These are phyloP conservation scores for Paelopatides confundens DNA, from an alignment of 53 echinoderm and acorn worm species.

Conservation along the genomic window DNA sequence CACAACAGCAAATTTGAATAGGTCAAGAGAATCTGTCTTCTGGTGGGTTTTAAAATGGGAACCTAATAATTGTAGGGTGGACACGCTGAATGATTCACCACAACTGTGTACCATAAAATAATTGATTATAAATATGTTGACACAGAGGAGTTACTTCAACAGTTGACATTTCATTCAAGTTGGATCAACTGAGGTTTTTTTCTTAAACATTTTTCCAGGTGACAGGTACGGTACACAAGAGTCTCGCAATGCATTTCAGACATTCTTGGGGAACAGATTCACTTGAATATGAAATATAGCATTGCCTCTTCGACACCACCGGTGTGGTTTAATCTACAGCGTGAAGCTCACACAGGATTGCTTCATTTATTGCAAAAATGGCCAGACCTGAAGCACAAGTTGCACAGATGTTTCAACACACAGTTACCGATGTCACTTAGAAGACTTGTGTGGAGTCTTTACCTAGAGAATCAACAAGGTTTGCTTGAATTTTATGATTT, in stretches of 20 bases:
- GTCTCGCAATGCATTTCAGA: conserved; percentile 52
- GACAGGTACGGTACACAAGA: conserved; percentile 52
- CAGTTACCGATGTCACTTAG: conserved; percentile 70
- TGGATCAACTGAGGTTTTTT: no score
- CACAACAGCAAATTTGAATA: no score
- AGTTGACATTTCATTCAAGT: no score
- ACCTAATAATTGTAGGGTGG: no score
- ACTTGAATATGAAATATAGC: not conserved
- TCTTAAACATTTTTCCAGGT: no score
- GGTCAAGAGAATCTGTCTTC: no score
- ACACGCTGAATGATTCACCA: no score
- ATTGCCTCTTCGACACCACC: not conserved
- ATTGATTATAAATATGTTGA: no score
- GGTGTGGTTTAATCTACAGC: not conserved
- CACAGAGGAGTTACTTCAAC: no score
- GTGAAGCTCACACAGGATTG: conserved; percentile 72
- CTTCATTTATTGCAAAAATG: conserved; percentile 78
- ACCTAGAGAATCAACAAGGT: conserved; percentile 84
- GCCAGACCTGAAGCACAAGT: conserved; percentile 87
- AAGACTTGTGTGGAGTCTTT: conserved; percentile 79
- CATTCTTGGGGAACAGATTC: not conserved
- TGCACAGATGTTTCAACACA: conserved; percentile 83
- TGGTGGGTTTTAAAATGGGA: no score
- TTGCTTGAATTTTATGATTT: no score
- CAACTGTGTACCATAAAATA: no score